These are phyloP conservation scores for Drosophila repleta DNA, from an alignment of 1,140 invertebrate species.

Conservation along the genomic window DNA sequence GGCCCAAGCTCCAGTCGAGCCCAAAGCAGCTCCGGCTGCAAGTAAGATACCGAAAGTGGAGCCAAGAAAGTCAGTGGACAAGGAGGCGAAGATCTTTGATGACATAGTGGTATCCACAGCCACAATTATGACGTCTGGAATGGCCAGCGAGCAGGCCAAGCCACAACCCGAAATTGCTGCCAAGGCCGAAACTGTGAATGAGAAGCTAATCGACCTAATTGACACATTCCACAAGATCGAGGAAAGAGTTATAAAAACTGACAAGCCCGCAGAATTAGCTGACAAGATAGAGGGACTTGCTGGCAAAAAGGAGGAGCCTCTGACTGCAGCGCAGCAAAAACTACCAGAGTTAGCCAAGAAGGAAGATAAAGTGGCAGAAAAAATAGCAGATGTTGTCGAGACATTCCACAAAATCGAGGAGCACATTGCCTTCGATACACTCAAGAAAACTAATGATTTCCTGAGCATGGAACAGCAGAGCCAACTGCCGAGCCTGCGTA, in stretches of 20 bases:
- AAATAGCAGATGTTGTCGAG: conserved; percentile 55
- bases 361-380: conserved; percentile 58
- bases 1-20: conserved; percentile 30
- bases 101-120: conserved; percentile 58
- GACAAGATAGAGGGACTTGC: conserved; percentile 29
- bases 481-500: conserved; percentile 53
- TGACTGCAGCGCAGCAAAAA: conserved; percentile 1
- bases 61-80: conserved; percentile 63
- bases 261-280: conserved; percentile 45
- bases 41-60: conserved; percentile 74
- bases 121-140: conserved; percentile 65
- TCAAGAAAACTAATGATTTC: conserved; percentile 72
- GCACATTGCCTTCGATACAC: conserved; percentile 50
- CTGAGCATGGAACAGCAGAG: conserved; percentile 71
- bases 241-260: conserved; percentile 54
- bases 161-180: conserved; percentile 46
- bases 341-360: conserved; percentile 3
- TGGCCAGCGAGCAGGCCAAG: conserved; percentile 41
- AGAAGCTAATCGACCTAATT: conserved; percentile 62
- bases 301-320: conserved; percentile 34
- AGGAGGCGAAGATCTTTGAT: conserved; percentile 53
- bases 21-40: conserved; percentile 55
- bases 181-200: conserved; percentile 61
- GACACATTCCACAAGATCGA: conserved; percentile 71
- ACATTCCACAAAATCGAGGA: conserved; percentile 71